Conservation (phyloP, 2,888 invertebrate genomes). For the Heliconius ismenius region DNA sequence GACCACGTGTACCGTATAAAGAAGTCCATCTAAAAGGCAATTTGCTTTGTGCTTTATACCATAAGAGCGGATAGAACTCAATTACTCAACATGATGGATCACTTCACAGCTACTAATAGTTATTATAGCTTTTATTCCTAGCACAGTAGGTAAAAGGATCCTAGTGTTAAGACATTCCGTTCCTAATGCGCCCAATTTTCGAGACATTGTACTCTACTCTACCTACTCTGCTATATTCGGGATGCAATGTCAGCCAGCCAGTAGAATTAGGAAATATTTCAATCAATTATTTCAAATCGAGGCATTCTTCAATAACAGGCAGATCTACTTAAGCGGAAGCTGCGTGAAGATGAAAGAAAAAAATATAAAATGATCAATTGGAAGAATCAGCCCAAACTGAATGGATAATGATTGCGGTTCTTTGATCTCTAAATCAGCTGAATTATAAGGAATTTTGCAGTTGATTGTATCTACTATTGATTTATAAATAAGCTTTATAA, state of each 20-base stretch:
- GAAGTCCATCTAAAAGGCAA: slow-evolving; percentile 12
- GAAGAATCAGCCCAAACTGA: slow-evolving; percentile 30
- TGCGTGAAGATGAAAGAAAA: background rate
- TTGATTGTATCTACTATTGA: slow-evolving; percentile 2
- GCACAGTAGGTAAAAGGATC: background rate
- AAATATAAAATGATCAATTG: slow-evolving; percentile 20
- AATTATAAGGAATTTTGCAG: slow-evolving; percentile 21
- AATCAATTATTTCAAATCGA: background rate
- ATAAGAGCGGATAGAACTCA: slow-evolving; percentile 7
- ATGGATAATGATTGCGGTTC: slow-evolving; percentile 25
- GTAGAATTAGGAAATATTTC: too few species aligned
- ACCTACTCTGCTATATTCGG: too few species aligned
- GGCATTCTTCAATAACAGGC: too few species aligned
- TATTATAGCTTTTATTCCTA: background rate
- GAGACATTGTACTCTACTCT: too few species aligned
- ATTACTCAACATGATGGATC: slow-evolving; percentile 13
- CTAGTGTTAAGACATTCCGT: background rate
- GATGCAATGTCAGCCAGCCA: too few species aligned
- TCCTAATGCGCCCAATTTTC: background rate
- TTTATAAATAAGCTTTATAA: background rate
- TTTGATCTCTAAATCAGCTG: slow-evolving; percentile 28
- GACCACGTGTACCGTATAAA: background rate
- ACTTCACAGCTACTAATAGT: background rate
- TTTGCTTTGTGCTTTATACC: slow-evolving; percentile 12
- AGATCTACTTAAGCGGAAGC: background rate